A percentile compares a stretch with the other conserved stretches of the same genome.
phyloP scores from a whole-genome alignment of 2,797 vertebrate genomes.

The Gallinago solitaria region DNA sequence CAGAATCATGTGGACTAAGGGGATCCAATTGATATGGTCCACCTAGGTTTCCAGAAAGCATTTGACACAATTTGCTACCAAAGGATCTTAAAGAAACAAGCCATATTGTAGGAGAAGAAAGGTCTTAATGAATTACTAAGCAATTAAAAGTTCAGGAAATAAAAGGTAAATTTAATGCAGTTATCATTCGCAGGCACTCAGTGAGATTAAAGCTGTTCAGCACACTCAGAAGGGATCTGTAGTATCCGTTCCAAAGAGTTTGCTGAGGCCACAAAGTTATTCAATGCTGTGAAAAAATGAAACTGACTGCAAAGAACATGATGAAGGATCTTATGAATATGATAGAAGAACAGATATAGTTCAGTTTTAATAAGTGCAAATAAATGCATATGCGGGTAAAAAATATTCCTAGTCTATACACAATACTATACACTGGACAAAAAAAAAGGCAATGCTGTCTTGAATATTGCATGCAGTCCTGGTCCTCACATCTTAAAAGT shows the following conservation, averaged over 20 bases:
- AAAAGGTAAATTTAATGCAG: not conserved
- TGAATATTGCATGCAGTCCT: not conserved
- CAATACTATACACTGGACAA: not conserved
- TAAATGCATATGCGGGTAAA: not conserved
- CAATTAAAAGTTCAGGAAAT: not conserved
- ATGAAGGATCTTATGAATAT: not conserved
- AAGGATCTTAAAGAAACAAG: not conserved
- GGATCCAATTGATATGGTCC: not conserved
- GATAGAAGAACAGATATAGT: not conserved
- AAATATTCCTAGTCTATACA: not conserved
- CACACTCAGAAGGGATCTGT: not conserved
- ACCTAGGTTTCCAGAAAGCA: not conserved
- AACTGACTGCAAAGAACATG: not conserved
- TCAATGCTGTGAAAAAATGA: not conserved
- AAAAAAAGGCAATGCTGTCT: not conserved
- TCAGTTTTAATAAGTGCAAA: not conserved
- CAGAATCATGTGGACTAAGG: not conserved
- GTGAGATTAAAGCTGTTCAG: not conserved
- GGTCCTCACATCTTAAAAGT: not conserved
- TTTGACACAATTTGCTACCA: not conserved
- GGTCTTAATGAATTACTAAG: not conserved
- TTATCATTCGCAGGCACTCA: not conserved
- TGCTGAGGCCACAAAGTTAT: not conserved
- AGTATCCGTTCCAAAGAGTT: not conserved
- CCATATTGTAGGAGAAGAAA: not conserved